Evolutionary conservation across 2,113 vertebrate species (phyloP).

Genomic region (Colossoma macropomum): DNA sequence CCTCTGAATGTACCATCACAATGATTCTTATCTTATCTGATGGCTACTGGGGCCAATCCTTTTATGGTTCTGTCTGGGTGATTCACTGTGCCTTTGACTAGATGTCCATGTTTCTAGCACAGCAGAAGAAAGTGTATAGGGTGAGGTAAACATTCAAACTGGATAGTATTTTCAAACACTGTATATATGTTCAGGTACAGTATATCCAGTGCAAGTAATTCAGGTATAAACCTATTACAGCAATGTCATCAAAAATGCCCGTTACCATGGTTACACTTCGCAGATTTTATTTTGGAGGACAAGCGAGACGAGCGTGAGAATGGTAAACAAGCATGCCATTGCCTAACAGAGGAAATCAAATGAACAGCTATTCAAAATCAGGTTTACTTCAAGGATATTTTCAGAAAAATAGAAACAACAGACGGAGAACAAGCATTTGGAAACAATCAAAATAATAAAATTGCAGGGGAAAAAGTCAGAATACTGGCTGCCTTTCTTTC

Average conservation of each 20-base stretch:
- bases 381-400: too few species aligned
- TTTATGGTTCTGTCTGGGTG: background rate
- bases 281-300: background rate
- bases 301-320: background rate
- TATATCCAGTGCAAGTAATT: background rate
- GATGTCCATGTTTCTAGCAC: background rate
- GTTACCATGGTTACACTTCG: background rate
- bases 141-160: background rate
- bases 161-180: background rate
- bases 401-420: too few species aligned
- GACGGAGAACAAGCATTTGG: too few species aligned
- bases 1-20: background rate
- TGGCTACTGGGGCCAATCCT: background rate
- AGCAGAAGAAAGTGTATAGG: background rate
- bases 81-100: background rate
- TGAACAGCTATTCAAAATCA: background rate
- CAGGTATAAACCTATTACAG: background rate
- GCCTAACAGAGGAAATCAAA: background rate
- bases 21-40: conserved; percentile 5
- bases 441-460: too few species aligned
- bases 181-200: background rate
- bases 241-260: background rate
- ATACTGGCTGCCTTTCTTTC: too few species aligned
- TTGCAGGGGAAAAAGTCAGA: too few species aligned
- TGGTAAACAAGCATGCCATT: background rate